A percentile compares a stretch with the other conserved stretches of the same genome.
phyloP scores from a whole-genome alignment of 2,113 vertebrate species.

The Paratilapia polleni region DNA sequence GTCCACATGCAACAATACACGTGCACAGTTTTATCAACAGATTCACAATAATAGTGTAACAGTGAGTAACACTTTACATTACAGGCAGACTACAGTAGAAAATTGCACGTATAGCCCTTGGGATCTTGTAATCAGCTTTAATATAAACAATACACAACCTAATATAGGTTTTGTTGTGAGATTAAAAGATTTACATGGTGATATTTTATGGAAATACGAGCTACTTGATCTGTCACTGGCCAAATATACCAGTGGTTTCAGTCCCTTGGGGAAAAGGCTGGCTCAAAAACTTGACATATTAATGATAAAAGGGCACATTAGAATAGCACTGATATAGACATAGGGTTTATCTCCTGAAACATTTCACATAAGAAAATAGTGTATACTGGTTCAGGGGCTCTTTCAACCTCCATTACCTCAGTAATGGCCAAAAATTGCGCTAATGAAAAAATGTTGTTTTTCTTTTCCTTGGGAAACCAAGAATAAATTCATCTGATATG shows the following conservation, averaged over 20 bases:
- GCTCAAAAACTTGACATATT: neutral
- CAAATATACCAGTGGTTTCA: neutral
- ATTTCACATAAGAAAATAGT: slow-evolving; percentile 31
- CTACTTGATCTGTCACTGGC: neutral
- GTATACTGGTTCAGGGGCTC: slow-evolving; percentile 27
- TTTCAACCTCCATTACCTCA: slow-evolving; percentile 63
- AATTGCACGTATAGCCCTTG: neutral
- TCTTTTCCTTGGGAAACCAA: slow-evolving; percentile 33
- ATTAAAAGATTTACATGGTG: neutral
- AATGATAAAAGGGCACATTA: slow-evolving; percentile 8
- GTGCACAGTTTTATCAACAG: neutral
- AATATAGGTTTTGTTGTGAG: neutral
- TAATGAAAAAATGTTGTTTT: slow-evolving; percentile 54
- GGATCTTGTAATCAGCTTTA: neutral
- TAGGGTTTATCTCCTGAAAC: slow-evolving; percentile 33
- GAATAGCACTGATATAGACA: slow-evolving; percentile 2
- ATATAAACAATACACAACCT: neutral
- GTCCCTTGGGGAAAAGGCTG: neutral
- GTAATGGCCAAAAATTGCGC: slow-evolving; percentile 51
- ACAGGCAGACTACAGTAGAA: slow-evolving; percentile 1
- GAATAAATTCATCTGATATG: slow-evolving; percentile 12
- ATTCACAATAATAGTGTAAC: neutral
- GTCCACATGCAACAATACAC: neutral
- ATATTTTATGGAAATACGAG: neutral
- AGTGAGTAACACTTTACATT: neutral